Evolutionary conservation across 2,113 vertebrate species (phyloP).

Genomic region (Phylloscopus trochilus): DNA sequence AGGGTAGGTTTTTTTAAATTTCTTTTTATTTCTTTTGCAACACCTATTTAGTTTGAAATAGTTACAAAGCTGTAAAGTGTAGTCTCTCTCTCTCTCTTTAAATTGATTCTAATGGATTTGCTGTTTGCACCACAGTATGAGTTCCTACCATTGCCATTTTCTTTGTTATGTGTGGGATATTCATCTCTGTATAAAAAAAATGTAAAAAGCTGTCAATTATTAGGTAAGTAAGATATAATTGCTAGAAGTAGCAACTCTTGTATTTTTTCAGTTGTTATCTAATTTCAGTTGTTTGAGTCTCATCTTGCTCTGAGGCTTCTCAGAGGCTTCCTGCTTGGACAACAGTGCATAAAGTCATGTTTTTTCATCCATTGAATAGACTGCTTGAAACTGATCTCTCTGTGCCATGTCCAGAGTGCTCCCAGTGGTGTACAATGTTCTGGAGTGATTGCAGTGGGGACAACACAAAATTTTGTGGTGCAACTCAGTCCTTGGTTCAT

Average conservation of each 20-base stretch:
- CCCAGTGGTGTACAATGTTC: not conserved
- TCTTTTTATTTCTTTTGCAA: constrained; percentile 55
- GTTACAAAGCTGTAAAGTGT: constrained; percentile 13
- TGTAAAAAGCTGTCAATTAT: not conserved
- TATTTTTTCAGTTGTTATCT: constrained; percentile 8
- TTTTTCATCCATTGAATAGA: not conserved
- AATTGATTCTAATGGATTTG: not conserved
- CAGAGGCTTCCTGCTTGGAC: not conserved
- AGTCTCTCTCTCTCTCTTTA: constrained; percentile 1
- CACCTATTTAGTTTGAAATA: constrained; percentile 24
- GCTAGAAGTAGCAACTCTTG: constrained; percentile 29
- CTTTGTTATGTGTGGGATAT: constrained; percentile 13
- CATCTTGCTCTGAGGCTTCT: not conserved
- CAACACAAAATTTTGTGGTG: not conserved
- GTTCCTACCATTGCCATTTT: not conserved
- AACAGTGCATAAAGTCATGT: not conserved
- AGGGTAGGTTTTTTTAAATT: constrained; percentile 55
- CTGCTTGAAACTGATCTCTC: not conserved
- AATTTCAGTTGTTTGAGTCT: constrained; percentile 9
- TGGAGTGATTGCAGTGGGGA: not conserved
- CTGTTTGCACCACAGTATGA: constrained; percentile 10
- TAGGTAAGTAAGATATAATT: constrained; percentile 48
- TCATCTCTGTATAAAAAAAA: constrained; percentile 3
- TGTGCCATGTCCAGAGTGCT: not conserved
- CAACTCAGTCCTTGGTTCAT: not conserved